Conservation (phyloP, 1,140 invertebrate genomes). For the Caenorhabditis remanei region DNA sequence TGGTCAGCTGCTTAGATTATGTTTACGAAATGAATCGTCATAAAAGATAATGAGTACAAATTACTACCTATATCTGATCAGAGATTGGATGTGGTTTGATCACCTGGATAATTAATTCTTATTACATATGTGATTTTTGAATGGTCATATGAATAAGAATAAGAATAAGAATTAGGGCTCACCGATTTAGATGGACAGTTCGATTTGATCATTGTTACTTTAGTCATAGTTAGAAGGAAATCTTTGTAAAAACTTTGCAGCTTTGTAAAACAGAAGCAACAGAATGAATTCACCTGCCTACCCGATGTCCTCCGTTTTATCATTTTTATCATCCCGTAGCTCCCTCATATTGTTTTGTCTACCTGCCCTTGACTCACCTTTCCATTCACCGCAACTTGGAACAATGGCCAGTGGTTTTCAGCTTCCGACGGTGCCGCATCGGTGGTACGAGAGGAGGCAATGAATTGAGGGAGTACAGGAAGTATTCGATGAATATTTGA, state of each 20-base stretch:
- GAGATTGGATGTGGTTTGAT: no score
- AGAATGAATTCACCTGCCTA: no score
- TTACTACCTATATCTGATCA: background rate
- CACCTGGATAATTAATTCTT: no score
- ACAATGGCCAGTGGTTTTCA: slow-evolving; percentile 48
- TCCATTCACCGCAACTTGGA: slow-evolving; percentile 38
- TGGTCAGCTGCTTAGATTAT: slow-evolving; percentile 10
- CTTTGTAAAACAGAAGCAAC: no score
- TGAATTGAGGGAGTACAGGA: slow-evolving; percentile 15
- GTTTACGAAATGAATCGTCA: background rate
- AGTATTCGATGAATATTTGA: slow-evolving; percentile 27
- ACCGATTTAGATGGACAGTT: no score
- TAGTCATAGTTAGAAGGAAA: no score
- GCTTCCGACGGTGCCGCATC: background rate
- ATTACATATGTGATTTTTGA: no score
- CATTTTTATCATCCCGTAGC: background rate
- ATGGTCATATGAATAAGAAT: no score
- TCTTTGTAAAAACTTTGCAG: no score
- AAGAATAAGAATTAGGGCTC: no score
- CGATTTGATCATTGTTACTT: no score
- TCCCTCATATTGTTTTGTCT: background rate
- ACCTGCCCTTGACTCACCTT: slow-evolving; percentile 10
- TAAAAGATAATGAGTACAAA: background rate
- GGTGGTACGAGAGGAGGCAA: background rate
- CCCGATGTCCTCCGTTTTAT: background rate